Percentiles rank a stretch among this genome's conserved stretches.
Conservation (phyloP, 2,113 vertebrate genomes). For the Pelodiscus sinensis region DNA sequence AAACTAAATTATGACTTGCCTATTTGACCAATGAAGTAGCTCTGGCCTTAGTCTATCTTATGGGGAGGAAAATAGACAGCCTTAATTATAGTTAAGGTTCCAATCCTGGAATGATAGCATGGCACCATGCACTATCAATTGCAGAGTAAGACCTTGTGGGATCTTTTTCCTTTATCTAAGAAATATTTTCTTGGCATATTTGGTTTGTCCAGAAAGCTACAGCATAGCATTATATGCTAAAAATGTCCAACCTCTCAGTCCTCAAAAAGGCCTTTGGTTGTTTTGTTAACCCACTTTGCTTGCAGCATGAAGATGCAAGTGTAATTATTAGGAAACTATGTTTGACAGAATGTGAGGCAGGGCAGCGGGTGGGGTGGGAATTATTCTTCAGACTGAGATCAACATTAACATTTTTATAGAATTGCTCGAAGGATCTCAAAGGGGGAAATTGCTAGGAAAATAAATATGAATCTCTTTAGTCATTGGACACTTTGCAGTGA, state of each 20-base stretch:
- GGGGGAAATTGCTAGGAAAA: conserved; percentile 47
- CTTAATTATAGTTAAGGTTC: conserved; percentile 30
- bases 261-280: conserved; percentile 55
- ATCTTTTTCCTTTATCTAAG: conserved; percentile 42
- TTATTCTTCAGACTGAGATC: conserved; percentile 53
- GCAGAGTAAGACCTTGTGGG: conserved; percentile 32
- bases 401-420: conserved; percentile 66
- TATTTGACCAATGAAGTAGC: conserved; percentile 61
- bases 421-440: conserved; percentile 53
- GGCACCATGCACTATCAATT: not conserved
- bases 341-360: conserved; percentile 10
- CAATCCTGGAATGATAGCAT: conserved; percentile 40
- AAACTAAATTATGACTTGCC: conserved; percentile 38
- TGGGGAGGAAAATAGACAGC: not conserved
- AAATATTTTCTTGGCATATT: conserved; percentile 66
- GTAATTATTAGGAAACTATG: conserved; percentile 63
- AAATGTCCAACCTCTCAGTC: conserved; percentile 37
- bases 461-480: conserved; percentile 63
- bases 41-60: conserved; percentile 10
- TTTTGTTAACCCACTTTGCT: conserved; percentile 57
- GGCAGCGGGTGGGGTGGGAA: conserved; percentile 6
- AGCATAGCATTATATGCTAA: not conserved
- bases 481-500: conserved; percentile 53
- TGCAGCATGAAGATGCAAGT: conserved; percentile 46
- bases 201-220: conserved; percentile 55